A percentile compares a stretch with the other conserved stretches of the same genome.
These are phyloP conservation scores for Tribolium freemani DNA, from an alignment of 2,888 invertebrate genomes.

Conservation along the genomic window DNA sequence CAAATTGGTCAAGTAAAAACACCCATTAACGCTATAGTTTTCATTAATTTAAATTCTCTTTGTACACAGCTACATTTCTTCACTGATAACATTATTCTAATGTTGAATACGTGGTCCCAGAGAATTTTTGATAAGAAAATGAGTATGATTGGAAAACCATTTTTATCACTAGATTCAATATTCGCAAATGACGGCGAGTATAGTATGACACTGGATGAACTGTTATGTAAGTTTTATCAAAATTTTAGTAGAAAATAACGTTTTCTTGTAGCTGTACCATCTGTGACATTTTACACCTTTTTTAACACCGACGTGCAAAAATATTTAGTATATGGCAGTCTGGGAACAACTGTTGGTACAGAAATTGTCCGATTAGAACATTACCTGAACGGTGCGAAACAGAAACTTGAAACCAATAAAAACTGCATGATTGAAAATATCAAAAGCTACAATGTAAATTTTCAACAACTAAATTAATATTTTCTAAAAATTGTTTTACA, in stretches of 20 bases:
- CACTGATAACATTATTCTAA: slow-evolving; percentile 4
- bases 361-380: neutral
- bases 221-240: neutral
- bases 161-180: neutral
- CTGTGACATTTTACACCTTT: neutral
- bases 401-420: neutral
- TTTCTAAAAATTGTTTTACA: neutral
- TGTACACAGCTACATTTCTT: slow-evolving; percentile 2
- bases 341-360: neutral
- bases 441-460: slow-evolving; percentile 2
- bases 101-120: slow-evolving; percentile 1
- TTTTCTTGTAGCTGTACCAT: slow-evolving; percentile 17
- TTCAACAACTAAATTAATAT: neutral
- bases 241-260: neutral
- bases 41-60: too few relatives aligned
- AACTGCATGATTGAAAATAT: slow-evolving; percentile 9
- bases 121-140: slow-evolving; percentile 6
- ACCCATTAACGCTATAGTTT: neutral
- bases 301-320: neutral
- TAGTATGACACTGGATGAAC: neutral
- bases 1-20: slow-evolving; percentile 8
- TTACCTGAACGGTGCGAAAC: neutral
- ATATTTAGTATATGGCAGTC: slow-evolving; percentile 5
- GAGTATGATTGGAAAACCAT: slow-evolving; percentile 16
- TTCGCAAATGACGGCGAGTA: neutral